These are phyloP conservation scores for Plodia interpunctella DNA, from an alignment of 1,140 invertebrate species.

Conservation along the genomic window DNA sequence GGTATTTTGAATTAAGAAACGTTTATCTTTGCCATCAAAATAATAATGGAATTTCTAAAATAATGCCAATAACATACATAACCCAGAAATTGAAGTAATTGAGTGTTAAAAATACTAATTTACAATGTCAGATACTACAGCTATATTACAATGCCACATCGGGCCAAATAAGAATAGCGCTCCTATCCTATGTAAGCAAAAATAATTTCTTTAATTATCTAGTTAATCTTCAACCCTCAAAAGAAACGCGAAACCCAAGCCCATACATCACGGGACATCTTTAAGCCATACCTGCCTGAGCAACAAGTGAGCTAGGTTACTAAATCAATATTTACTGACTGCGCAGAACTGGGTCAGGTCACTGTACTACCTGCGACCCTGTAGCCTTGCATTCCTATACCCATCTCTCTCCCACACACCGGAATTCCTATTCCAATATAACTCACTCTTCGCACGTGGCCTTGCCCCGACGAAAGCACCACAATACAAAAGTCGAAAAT, in stretches of 20 bases:
- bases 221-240: not conserved
- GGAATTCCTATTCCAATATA: slow-evolving; percentile 6
- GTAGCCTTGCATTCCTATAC: slow-evolving; percentile 62
- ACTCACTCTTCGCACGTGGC: slow-evolving; percentile 44
- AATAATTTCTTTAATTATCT: too few relatives aligned
- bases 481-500: slow-evolving; percentile 68
- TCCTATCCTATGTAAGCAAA: too few relatives aligned
- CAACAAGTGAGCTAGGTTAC: slow-evolving; percentile 63
- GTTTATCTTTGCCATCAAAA: too few relatives aligned
- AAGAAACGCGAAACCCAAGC: not conserved
- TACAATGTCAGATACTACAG: too few relatives aligned
- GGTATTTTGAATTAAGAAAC: too few relatives aligned
- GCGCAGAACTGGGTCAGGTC: slow-evolving; percentile 66
- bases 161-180: too few relatives aligned
- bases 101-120: too few relatives aligned
- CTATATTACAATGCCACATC: too few relatives aligned
- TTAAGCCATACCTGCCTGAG: slow-evolving; percentile 31
- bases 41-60: too few relatives aligned
- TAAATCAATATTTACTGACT: slow-evolving; percentile 71
- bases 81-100: too few relatives aligned
- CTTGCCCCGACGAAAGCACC: slow-evolving; percentile 56
- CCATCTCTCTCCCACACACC: slow-evolving; percentile 30
- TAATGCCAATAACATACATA: too few relatives aligned
- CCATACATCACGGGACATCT: slow-evolving; percentile 8
- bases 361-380: slow-evolving; percentile 64